A percentile compares a stretch with the other conserved stretches of the same genome.
Evolutionary conservation across 2,797 vertebrate genomes (phyloP).

Genomic region (Oreonectes daqikongensis): DNA sequence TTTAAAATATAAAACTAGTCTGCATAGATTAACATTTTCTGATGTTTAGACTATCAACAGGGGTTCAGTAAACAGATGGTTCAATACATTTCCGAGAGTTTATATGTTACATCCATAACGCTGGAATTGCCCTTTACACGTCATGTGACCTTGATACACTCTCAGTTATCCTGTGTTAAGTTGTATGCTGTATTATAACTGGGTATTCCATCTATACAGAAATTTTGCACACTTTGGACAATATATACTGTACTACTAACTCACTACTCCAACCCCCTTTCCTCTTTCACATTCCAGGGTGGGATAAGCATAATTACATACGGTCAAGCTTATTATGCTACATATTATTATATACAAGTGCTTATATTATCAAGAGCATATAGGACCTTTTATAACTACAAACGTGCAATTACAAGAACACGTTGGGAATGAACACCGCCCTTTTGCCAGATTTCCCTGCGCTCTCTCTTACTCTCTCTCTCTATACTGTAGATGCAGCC

Average conservation of each 20-base stretch:
- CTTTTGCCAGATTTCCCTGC: background rate
- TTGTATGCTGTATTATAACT: background rate
- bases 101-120: too few species aligned
- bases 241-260: background rate
- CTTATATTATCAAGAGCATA: background rate
- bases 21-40: too few species aligned
- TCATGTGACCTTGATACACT: background rate
- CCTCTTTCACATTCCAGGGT: background rate
- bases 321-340: background rate
- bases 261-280: background rate
- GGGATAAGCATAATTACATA: background rate
- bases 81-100: background rate
- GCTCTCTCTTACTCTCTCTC: constrained; percentile 2
- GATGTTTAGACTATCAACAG: background rate
- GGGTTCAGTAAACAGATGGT: too few species aligned
- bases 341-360: background rate
- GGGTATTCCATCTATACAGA: background rate
- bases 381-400: background rate
- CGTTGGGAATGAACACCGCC: background rate
- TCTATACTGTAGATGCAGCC: constrained; percentile 63
- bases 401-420: background rate
- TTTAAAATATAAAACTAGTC: too few species aligned
- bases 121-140: too few species aligned
- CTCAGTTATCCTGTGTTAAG: background rate
- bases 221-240: background rate